Base-by-base conservation (phyloP, 2,113 vertebrate species). In the Esox niger region DNA sequence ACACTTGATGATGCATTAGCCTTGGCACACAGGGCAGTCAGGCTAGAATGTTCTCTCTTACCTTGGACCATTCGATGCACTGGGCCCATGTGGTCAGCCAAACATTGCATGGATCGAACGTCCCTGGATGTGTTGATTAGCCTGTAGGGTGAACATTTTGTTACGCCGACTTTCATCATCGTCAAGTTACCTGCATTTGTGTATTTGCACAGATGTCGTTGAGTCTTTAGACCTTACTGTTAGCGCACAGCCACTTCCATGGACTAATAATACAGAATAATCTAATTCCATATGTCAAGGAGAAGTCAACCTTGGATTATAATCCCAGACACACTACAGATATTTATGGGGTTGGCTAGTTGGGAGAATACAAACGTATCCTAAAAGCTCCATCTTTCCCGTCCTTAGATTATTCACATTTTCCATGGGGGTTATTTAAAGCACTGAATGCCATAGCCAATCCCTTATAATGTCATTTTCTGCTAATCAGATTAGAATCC, bases 401-500 rank as follows among this genome's bases (percentile, higher is more conserved):
- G 8, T 6, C 31, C 56, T 59, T 20, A 6, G 56, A 30, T 64
- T 46, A 47, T 6, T 62, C 6, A 52, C 27, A 61, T 74, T 80
- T 38, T 60, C 31, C 66, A 9, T 49, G 47, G n/a, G 31, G 23
- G 64, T 71, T 68, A 62, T 70, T 73, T 71, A 59, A 49, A 57
- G 64, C 55, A 67, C 58, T 57, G 32, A 55, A 57, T 32, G 70
- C 56, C 47, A 26, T 26, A 58, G 46, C 68, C 35, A 78, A 76
- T 80, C 35, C 77, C 62, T 76, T 69, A 76, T 65, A 78, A 17
- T 31, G 60, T 55, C 52, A 68, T 75, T 70, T 77, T 63, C 64
- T 62, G 58, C 57, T 77, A 55, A 74, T 70, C 60, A 74, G 35
- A 83, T 80, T 69, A 64, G 31, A 46, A 38, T 25, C 58, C 30